Base-by-base conservation (phyloP, 2,113 vertebrate species). In the Antechinus flavipes region DNA sequence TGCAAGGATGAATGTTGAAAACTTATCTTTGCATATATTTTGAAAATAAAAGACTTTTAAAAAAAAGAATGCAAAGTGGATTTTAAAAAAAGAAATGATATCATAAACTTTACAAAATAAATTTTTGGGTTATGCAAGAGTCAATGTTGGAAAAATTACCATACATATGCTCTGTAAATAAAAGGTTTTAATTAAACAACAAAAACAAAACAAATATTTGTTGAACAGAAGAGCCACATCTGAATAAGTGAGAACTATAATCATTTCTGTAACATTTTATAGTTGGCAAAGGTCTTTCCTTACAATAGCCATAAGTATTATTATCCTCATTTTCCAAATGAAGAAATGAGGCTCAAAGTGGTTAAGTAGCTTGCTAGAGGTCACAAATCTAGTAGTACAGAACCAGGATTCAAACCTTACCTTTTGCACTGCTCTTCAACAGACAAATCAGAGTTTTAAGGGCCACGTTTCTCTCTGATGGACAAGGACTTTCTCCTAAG, bases 171-270 rank as follows among this genome's bases (percentile, higher is more conserved):
- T 49, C 49, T 49, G 49, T 49, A 49, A 49, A 49, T 49, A 49
- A 49, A 49, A 49, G 7, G 49, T 5, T 49, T 49, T 49, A 49
- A 49, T 49, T 49, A 49, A 49, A 49, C 4, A 49, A 49, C 49
- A 49, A 49, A 76, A 76, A 84, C 61, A 84, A 84, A 84, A 3
- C 12, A 49, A 94, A 12, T 61, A 42, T 42, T 54, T 53, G 50
- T 93, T 93, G 47, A 19, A 25, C 42, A 49, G 42, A 92, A 94
- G 92, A 92, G 35, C 26, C 47, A 58, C 19, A 94, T 47, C 53
- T 68, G 4, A 0, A 54, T 50, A 52, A 25, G 50, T 54, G 22
- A 46, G 16, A 25, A 47, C 68, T 50, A 49, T 42, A 84, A 84
- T 42, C n/a, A 76, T n/a, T 84, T 84, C n/a, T 84, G 0, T 8